These are phyloP conservation scores for Drosophila navojoa DNA, from an alignment of 1,140 invertebrate genomes.

Conservation along the genomic window DNA sequence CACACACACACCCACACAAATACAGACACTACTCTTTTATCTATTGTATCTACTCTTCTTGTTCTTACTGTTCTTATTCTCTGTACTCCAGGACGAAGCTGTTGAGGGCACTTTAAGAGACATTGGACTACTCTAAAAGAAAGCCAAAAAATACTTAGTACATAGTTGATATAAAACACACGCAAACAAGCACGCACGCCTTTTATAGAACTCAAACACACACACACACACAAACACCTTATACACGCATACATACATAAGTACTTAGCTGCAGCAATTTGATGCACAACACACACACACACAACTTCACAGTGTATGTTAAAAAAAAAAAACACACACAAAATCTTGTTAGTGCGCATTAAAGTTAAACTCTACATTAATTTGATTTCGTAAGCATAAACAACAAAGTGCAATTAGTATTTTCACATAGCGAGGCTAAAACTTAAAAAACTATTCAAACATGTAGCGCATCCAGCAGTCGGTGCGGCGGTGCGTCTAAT, in stretches of 20 bases:
- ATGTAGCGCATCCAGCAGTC: slow-evolving; percentile 28
- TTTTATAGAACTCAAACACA: slow-evolving; percentile 30
- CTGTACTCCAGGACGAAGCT: slow-evolving; percentile 89
- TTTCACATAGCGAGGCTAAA: slow-evolving; percentile 30
- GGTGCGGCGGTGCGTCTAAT: slow-evolving; percentile 2
- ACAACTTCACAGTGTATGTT: no score
- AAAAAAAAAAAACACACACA: neutral
- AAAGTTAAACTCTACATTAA: slow-evolving; percentile 1
- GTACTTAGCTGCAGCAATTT: slow-evolving; percentile 34
- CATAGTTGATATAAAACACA: slow-evolving; percentile 63
- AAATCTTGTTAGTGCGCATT: slow-evolving; percentile 29
- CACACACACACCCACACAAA: slow-evolving; percentile 26
- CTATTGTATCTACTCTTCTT: slow-evolving; percentile 68
- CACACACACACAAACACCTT: slow-evolving; percentile 26
- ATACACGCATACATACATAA: slow-evolving; percentile 35
- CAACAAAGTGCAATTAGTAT: slow-evolving; percentile 40
- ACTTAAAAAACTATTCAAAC: slow-evolving; percentile 7
- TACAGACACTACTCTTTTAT: slow-evolving; percentile 45
- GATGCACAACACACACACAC: slow-evolving; percentile 27
- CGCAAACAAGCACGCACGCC: slow-evolving; percentile 44
- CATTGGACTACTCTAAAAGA: slow-evolving; percentile 90
- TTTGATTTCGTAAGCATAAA: slow-evolving; percentile 7
- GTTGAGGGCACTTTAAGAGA: slow-evolving; percentile 92
- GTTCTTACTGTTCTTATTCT: slow-evolving; percentile 84
- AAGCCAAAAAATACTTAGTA: slow-evolving; percentile 61